Percentiles rank a stretch among this genome's conserved stretches.
phyloP scores from a whole-genome alignment of 2,797 vertebrate species.

The Toxotes lorentzi region DNA sequence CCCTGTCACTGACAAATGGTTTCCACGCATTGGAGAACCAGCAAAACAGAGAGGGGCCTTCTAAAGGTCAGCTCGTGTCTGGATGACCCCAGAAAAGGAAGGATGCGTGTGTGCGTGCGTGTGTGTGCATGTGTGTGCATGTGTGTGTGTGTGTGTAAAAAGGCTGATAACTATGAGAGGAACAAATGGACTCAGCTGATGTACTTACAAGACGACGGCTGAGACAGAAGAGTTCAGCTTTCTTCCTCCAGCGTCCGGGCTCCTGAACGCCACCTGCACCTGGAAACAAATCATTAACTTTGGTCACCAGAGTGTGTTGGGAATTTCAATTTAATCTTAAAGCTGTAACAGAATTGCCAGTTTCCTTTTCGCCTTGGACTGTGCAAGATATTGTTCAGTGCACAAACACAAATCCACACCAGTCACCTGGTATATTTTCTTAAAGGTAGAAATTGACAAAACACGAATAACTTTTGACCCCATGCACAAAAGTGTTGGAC shows the following conservation, averaged over 20 bases:
- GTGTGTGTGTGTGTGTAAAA: too few species aligned
- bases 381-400: neutral
- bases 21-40: slow-evolving; percentile 16
- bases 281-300: slow-evolving; percentile 46
- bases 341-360: neutral
- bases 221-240: slow-evolving; percentile 22
- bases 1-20: slow-evolving; percentile 57
- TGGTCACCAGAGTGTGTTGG: neutral
- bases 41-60: slow-evolving; percentile 23
- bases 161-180: too few species aligned
- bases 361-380: neutral
- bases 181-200: slow-evolving; percentile 29
- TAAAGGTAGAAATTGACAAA: neutral
- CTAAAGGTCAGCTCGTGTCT: slow-evolving; percentile 21
- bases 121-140: too few species aligned
- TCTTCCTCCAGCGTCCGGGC: neutral
- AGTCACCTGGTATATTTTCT: neutral
- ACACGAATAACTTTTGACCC: neutral
- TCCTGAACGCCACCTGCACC: slow-evolving; percentile 35
- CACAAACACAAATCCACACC: neutral
- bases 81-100: slow-evolving; percentile 25
- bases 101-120: too few species aligned
- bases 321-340: neutral
- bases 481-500: neutral
- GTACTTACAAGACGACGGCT: slow-evolving; percentile 51